Percentiles rank a stretch among this genome's conserved stretches.
Conservation (phyloP, 2,888 invertebrate species). For the Cerceris ruficornis region DNA sequence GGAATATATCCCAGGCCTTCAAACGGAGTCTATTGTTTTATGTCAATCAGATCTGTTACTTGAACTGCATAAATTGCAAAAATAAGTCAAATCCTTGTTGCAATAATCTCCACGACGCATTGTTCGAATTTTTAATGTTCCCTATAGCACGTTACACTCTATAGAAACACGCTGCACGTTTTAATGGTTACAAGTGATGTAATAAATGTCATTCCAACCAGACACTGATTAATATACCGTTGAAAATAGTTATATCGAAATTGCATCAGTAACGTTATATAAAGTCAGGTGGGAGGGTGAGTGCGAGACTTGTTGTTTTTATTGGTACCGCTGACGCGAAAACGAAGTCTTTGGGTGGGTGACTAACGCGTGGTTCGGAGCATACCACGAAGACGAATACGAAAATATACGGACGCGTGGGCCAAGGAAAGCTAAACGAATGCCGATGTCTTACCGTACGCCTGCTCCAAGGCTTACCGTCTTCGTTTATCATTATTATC, state of each 20-base stretch:
- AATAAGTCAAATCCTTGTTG: too few relatives aligned
- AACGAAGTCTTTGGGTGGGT: slow-evolving; percentile 5
- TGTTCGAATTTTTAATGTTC: too few relatives aligned
- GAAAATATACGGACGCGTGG: slow-evolving; percentile 52
- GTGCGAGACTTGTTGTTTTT: slow-evolving; percentile 7
- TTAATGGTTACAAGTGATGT: too few relatives aligned
- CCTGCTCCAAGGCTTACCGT: slow-evolving; percentile 25
- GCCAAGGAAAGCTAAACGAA: slow-evolving; percentile 42
- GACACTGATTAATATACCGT: too few relatives aligned
- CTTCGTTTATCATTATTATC: slow-evolving; percentile 42
- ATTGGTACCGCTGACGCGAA: slow-evolving; percentile 11
- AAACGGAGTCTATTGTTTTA: too few relatives aligned
- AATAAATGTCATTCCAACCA: too few relatives aligned
- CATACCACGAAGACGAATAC: slow-evolving; percentile 35
- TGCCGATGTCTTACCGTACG: slow-evolving; percentile 10
- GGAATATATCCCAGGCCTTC: too few relatives aligned
- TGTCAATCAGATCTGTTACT: not conserved
- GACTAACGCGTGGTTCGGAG: slow-evolving; percentile 14
- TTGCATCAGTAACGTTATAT: not conserved
- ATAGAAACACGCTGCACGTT: too few relatives aligned
- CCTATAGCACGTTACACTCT: too few relatives aligned
- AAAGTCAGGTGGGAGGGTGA: not conserved
- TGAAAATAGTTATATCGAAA: not conserved
- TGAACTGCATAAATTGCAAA: too few relatives aligned
- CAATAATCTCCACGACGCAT: too few relatives aligned